Conservation (phyloP, 2,113 vertebrate genomes). For the Petromus typicus region DNA sequence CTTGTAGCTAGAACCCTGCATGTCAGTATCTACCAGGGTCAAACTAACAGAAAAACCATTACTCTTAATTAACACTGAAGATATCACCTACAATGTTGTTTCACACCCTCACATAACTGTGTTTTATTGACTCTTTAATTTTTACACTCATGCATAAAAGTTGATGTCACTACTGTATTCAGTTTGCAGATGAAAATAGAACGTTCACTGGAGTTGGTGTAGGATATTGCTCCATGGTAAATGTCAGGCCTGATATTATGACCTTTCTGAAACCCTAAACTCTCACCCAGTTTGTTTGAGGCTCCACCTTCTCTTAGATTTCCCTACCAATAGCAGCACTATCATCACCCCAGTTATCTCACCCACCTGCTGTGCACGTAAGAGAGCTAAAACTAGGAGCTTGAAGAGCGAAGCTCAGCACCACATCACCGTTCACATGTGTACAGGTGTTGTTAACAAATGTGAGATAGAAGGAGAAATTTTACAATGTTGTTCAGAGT, state of each 20-base stretch:
- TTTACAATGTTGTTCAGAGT: not conserved
- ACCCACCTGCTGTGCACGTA: no score
- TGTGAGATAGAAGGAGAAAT: no score
- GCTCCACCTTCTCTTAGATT: not conserved
- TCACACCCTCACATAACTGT: no score
- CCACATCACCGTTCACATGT: not conserved
- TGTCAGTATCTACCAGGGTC: no score
- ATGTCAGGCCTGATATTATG: rapidly evolving
- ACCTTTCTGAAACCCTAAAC: rapidly evolving
- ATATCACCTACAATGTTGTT: no score
- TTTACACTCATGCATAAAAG: not conserved
- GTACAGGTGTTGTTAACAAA: not conserved
- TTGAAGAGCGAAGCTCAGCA: not conserved
- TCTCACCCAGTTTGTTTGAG: not conserved
- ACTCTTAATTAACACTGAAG: no score
- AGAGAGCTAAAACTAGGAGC: no score
- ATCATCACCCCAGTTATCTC: rapidly evolving
- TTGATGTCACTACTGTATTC: not conserved
- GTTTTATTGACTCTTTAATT: not conserved
- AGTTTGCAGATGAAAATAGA: not conserved
- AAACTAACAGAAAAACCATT: no score
- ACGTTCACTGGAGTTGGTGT: not conserved
- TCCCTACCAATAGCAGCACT: not conserved
- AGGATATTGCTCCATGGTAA: not conserved
- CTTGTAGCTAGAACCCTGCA: no score